Percentiles rank a stretch among this genome's conserved stretches.
Evolutionary conservation across 1,140 invertebrate species (phyloP).

Genomic region (Tribolium castaneum): DNA sequence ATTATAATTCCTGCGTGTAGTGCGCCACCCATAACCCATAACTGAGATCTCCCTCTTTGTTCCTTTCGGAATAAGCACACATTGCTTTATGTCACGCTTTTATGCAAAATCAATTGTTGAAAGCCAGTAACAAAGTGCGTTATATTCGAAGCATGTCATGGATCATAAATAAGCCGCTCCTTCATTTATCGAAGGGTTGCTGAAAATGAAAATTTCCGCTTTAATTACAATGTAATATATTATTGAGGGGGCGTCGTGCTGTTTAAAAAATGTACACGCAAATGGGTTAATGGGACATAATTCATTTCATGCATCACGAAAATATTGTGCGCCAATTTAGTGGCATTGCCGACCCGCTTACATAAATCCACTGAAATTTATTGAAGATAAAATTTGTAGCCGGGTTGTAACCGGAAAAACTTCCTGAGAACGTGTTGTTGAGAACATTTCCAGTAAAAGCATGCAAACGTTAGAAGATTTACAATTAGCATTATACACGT

Average conservation of each 20-base stretch:
- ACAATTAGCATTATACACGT: conserved; percentile 29
- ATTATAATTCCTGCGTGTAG: not conserved
- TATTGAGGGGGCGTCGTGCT: not conserved
- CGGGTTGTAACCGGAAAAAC: conserved; percentile 12
- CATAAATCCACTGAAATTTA: conserved; percentile 12
- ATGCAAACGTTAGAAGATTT: conserved; percentile 32
- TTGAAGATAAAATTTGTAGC: conserved; percentile 14
- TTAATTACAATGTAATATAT: not conserved
- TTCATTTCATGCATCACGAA: not conserved
- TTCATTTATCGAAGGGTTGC: not conserved
- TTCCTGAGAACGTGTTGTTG: conserved; percentile 35
- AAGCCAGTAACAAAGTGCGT: not conserved
- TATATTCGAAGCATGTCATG: not conserved
- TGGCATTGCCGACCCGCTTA: not conserved
- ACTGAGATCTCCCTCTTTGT: not conserved
- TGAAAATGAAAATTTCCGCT: conserved; percentile 15
- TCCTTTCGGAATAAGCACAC: not conserved
- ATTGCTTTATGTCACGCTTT: not conserved
- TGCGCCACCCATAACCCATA: not conserved
- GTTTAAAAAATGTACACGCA: conserved; percentile 13
- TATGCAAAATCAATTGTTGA: not conserved
- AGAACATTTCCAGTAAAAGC: conserved; percentile 25
- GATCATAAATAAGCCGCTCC: not conserved
- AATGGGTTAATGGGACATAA: not conserved
- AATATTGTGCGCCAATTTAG: conserved; percentile 14